phyloP scores from a whole-genome alignment of 2,888 invertebrate genomes.

The Spilosoma lubricipeda region DNA sequence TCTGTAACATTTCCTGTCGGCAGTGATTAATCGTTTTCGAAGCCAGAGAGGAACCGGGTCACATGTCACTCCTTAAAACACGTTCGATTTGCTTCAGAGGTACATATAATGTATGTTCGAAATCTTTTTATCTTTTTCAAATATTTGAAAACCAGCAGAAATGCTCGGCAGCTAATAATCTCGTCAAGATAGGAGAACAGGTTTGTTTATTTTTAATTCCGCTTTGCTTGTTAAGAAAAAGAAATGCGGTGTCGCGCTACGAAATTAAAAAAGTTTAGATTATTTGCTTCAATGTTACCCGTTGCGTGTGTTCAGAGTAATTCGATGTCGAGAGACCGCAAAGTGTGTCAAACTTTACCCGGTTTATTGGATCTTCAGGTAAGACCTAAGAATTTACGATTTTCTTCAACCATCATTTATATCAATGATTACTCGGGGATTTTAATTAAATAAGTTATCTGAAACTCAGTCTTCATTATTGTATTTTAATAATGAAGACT shows the following conservation, averaged over 20 bases:
- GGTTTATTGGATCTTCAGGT: background rate
- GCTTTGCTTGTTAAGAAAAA: too few relatives aligned
- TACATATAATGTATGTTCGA: constrained; percentile 31
- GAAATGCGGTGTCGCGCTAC: background rate
- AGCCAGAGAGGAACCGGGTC: background rate
- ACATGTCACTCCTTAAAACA: constrained; percentile 2
- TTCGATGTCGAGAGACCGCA: background rate
- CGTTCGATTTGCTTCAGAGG: background rate
- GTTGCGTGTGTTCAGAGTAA: constrained; percentile 5
- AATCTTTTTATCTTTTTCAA: constrained; percentile 30
- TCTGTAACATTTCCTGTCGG: background rate
- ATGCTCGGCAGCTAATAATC: constrained; percentile 2
- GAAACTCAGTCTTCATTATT: background rate
- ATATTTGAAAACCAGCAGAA: constrained; percentile 8
- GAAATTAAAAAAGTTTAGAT: constrained; percentile 37
- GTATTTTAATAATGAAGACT: too few relatives aligned
- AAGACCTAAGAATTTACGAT: background rate
- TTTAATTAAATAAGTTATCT: background rate
- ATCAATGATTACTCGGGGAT: background rate
- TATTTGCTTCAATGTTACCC: constrained; percentile 14
- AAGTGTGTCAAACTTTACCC: constrained; percentile 3
- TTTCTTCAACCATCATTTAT: background rate
- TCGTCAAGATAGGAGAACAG: constrained; percentile 4
- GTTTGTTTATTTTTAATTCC: constrained; percentile 23
- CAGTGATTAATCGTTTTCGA: background rate